A percentile compares a stretch with the other conserved stretches of the same genome.
Conservation (phyloP, 64 coral and sea anemone species). For the Cladopsammia gracilis region DNA sequence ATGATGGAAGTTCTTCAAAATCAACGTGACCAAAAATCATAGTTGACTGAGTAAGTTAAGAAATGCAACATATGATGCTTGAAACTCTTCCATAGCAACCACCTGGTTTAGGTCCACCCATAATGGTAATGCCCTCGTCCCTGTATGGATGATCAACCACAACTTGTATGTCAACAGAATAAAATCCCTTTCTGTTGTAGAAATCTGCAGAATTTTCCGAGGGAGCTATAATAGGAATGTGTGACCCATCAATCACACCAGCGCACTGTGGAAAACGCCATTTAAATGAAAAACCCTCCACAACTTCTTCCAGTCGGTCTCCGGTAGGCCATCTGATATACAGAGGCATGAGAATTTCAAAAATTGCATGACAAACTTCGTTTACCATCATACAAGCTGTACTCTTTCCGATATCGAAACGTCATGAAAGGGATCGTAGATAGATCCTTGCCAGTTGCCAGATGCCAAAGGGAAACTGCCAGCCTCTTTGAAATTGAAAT, state of each 20-base stretch:
- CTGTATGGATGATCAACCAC: constrained; percentile 24
- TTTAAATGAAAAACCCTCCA: background rate
- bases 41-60: too few relatives aligned
- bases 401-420: constrained; percentile 47
- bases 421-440: constrained; percentile 17
- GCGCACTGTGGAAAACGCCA: background rate
- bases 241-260: constrained; percentile 13
- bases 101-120: too few relatives aligned
- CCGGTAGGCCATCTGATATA: background rate
- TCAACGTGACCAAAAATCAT: too few relatives aligned
- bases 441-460: constrained; percentile 51
- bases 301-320: background rate
- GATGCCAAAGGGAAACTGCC: constrained; percentile 42
- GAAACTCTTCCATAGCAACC: too few relatives aligned
- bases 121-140: background rate
- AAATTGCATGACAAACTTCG: background rate
- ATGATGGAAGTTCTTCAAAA: too few relatives aligned
- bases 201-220: background rate
- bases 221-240: background rate
- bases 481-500: constrained; percentile 29
- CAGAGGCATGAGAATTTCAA: background rate
- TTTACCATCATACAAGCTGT: background rate
- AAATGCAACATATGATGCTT: too few relatives aligned
- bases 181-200: constrained; percentile 34
- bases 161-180: constrained; percentile 8